A percentile compares a stretch with the other conserved stretches of the same genome.
Evolutionary conservation across 64 coral and sea anemone genomes (phyloP).

Genomic region (Cladopsammia gracilis): DNA sequence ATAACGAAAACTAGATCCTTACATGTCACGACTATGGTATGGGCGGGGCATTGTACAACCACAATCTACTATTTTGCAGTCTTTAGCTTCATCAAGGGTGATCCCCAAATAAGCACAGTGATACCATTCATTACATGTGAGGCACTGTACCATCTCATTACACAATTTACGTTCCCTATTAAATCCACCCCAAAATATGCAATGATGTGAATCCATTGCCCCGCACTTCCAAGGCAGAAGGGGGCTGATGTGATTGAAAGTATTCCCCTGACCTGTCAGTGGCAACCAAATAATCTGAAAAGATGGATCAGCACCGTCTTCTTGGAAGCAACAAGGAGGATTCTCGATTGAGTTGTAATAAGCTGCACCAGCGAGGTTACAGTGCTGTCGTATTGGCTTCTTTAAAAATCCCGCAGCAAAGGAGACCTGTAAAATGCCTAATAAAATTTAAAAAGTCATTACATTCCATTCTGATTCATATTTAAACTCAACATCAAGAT

Average conservation of each 20-base stretch:
- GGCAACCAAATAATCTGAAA: background rate
- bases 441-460: no score
- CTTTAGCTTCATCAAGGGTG: background rate
- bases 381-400: background rate
- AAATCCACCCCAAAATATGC: background rate
- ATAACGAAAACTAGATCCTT: background rate
- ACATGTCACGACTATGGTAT: background rate
- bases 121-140: constrained; percentile 1
- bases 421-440: constrained; percentile 6
- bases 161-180: background rate
- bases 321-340: background rate
- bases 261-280: background rate
- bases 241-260: background rate
- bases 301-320: background rate
- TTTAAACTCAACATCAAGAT: no score
- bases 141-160: background rate
- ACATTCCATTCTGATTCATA: no score
- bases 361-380: background rate
- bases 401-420: background rate
- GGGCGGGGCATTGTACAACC: background rate
- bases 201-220: background rate
- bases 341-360: background rate
- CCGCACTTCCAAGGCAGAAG: background rate
- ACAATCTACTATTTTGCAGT: background rate
- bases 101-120: background rate